Evolutionary conservation across 2,797 vertebrate species (phyloP), one percentile per base, ranked within the genome.

Genomic region (Pempheris klunzingeri): DNA sequence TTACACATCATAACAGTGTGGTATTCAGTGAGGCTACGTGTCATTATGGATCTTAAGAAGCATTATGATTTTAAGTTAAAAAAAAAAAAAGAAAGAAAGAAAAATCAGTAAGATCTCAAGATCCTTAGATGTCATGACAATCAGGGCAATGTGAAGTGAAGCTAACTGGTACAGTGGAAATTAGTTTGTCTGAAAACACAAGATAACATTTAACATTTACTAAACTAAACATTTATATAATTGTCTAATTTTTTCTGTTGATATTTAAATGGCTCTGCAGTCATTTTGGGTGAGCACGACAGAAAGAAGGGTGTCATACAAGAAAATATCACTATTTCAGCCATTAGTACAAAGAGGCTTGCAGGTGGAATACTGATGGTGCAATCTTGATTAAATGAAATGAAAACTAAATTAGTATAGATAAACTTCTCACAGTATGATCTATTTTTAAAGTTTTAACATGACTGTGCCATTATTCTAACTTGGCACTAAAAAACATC

Each of bases 401-500:
- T 57, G 2, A 71, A 66, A 74, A 8, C 55, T 2, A 73, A 55
- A 74, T 67, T 1, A 46, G 57, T 68, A 36, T 44, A 38, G 52
- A 77, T 75, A 36, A 79, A 49, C 28, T 38, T 46, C 30, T 53
- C n/a, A n/a, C n/a, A n/a, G n/a, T 6, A 11, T 43, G 28, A 36
- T 68, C 44, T 71, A 47, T 67, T 64, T 82, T 63, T 57, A 30
- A 65, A 69, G 39, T 76, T 78, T 36, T 18, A 59, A 73, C 38
- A 47, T 41, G 24, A 54, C 63, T 44, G 70, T 71, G 47, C 58
- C 34, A 30, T 74, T 83, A 46, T 74, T 84, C 55, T 71, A 41
- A 54, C 44, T 76, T 87, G 81, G 78, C 66, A 41, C 15, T n/a
- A n/a, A 32, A 13, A 76, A 70, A 61, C 59, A 57, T 80, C 39